Evolutionary conservation across 2,797 vertebrate species (phyloP).

Genomic region (Anableps anableps): DNA sequence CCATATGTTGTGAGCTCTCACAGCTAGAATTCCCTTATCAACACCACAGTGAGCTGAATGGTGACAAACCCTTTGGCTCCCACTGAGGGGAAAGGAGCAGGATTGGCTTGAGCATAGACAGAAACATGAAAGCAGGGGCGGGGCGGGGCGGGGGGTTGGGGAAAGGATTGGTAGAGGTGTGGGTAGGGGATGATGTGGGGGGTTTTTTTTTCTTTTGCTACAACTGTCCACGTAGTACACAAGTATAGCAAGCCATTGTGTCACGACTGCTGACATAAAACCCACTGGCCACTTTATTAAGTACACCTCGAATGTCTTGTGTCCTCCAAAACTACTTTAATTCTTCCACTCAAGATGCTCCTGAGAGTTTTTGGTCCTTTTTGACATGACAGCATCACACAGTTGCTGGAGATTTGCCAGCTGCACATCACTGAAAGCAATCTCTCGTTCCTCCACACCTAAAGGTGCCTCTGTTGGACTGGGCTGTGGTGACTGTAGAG

Average conservation of each 20-base stretch:
- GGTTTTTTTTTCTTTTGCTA: slow-evolving; percentile 18
- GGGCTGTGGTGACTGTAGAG: no score
- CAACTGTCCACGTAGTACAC: slow-evolving; percentile 13
- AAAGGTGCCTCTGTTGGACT: no score
- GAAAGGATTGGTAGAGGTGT: slow-evolving; percentile 15
- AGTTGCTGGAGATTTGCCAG: no score
- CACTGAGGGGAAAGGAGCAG: slow-evolving; percentile 32
- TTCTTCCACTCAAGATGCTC: no score
- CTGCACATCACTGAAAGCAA: no score
- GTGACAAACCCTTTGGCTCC: slow-evolving; percentile 60
- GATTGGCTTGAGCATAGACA: slow-evolving; percentile 64
- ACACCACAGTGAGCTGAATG: slow-evolving; percentile 60
- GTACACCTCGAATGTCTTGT: no score
- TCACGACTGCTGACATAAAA: neutral
- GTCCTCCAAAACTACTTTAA: no score
- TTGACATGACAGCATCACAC: no score
- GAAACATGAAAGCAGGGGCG: slow-evolving; percentile 2
- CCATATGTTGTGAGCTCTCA: slow-evolving; percentile 69
- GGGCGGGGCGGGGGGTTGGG: slow-evolving; percentile 16
- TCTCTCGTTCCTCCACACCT: no score
- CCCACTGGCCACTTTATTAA: neutral
- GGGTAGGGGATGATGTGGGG: slow-evolving; percentile 5
- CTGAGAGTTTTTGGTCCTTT: no score
- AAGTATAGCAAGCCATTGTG: neutral
- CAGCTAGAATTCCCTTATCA: slow-evolving; percentile 72